A percentile compares a stretch with the other conserved stretches of the same genome.
Evolutionary conservation across 2,888 invertebrate genomes (phyloP).

Genomic region (Latrodectus elegans): DNA sequence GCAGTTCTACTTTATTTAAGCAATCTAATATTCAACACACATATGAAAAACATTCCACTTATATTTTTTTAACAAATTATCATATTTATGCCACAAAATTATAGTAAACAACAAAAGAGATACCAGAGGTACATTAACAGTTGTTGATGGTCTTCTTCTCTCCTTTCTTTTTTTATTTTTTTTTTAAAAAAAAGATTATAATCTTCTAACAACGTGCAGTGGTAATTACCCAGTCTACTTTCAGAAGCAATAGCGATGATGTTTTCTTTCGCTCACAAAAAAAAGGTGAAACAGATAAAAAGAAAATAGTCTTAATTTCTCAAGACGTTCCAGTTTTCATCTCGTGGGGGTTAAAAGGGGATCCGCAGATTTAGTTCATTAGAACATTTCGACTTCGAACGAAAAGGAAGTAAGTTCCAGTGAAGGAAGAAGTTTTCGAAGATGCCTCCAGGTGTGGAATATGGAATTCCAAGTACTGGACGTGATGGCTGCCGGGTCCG

Average conservation of each 20-base stretch:
- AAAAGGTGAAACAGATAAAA: no score
- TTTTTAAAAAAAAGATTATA: neutral
- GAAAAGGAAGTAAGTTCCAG: slow-evolving; percentile 35
- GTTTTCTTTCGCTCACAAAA: no score
- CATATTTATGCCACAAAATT: no score
- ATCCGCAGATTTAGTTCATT: slow-evolving; percentile 45
- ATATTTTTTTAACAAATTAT: no score
- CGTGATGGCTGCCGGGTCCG: slow-evolving; percentile 7
- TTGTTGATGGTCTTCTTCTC: no score
- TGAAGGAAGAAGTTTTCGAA: slow-evolving; percentile 29
- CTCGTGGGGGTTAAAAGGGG: slow-evolving; percentile 44
- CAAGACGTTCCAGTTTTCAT: slow-evolving; percentile 23
- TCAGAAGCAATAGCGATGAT: neutral
- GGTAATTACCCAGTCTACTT: slow-evolving; percentile 21
- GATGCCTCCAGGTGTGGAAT: slow-evolving; percentile 5
- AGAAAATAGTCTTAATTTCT: slow-evolving; percentile 2
- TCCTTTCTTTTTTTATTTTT: no score
- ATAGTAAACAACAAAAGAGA: no score
- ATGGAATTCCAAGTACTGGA: slow-evolving; percentile 2
- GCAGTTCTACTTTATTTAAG: no score
- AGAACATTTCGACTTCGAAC: slow-evolving; percentile 24
- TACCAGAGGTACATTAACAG: no score
- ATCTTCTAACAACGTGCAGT: slow-evolving; percentile 9
- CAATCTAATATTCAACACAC: no score
- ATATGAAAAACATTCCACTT: no score